Conservation (phyloP, 2,797 vertebrate genomes). For the Micromesistius poutassou region DNA sequence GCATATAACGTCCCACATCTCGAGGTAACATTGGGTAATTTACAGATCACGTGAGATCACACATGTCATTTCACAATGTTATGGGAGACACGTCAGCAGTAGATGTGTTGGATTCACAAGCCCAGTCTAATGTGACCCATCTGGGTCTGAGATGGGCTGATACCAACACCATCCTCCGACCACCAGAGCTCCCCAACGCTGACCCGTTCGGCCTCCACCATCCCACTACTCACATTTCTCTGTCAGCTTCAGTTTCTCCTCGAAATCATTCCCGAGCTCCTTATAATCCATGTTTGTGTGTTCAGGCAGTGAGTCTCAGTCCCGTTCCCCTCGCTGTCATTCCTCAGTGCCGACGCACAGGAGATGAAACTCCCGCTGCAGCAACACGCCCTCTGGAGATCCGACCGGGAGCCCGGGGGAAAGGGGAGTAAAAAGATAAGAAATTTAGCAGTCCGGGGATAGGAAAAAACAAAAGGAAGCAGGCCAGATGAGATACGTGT, state of each 20-base stretch:
- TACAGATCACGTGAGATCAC: background rate
- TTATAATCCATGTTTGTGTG: conserved; percentile 72
- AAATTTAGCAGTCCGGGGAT: conserved; percentile 13
- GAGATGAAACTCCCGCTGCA: conserved; percentile 61
- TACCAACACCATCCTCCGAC: background rate
- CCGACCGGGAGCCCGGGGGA: conserved; percentile 30
- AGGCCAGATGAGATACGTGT: background rate
- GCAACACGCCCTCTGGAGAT: conserved; percentile 70
- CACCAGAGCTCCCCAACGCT: background rate
- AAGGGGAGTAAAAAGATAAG: background rate
- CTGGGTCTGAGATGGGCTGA: background rate
- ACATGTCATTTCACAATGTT: background rate
- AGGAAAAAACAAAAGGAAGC: conserved; percentile 4
- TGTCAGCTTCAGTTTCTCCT: conserved; percentile 69
- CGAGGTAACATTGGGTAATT: background rate
- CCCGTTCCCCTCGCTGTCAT: conserved; percentile 67
- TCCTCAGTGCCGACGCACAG: conserved; percentile 65
- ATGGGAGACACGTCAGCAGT: background rate
- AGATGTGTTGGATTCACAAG: background rate
- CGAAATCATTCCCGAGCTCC: conserved; percentile 63
- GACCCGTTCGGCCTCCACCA: conserved; percentile 12
- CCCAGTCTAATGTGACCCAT: background rate
- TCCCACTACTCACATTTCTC: conserved; percentile 68
- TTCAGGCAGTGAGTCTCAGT: conserved; percentile 52
- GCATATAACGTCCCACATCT: background rate